Evolutionary conservation across 2,113 vertebrate genomes (phyloP), one percentile per base, ranked within the genome.

Genomic region (Toxostoma redivivum): DNA sequence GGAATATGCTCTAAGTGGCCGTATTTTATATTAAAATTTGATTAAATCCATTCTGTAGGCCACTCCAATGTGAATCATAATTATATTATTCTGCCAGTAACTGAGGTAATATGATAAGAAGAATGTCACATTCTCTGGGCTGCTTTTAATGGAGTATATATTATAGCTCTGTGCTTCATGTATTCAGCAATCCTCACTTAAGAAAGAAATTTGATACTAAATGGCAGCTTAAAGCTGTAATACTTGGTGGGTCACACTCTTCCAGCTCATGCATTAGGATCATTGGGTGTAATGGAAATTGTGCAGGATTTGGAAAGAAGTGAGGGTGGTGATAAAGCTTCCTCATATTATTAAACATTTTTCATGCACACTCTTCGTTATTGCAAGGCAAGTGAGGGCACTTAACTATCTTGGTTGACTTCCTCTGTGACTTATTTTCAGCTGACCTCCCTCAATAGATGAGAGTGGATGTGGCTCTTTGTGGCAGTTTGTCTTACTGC

Each of bases 71-170:
- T 95, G 94, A 96, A 86, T 85, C 65, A 12, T 95, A 95, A 97
- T 97, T 96, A 91, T 90, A 89, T 93, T 95, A 94, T 95, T 95
- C 88, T 95, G 86, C 80, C 90, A 90, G 96, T 96, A 89, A 95
- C 95, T 73, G 95, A 95, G 90, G 86, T 95, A 96, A 97, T 94
- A 94, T 20, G 67, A 66, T 96, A 95, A 96, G 88, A 96, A 96
- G 95, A 96, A 96, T 94, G 91, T 91, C 84, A 92, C 78, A 50
- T 93, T 96, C 90, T 94, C 69, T 84, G 73, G 61, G 33, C 90
- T 81, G 53, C 61, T 88, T 92, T 90, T 88, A 95, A 71, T 94
- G 77, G 69, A 79, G 85, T 92, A 85, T 86, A 10, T 94, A 69
- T 93, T 92, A 90, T 33, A 72, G n/a, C 76, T 90, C 2, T 2